phyloP scores from a whole-genome alignment of 2,113 vertebrate species.

The Protobothrops mucrosquamatus region DNA sequence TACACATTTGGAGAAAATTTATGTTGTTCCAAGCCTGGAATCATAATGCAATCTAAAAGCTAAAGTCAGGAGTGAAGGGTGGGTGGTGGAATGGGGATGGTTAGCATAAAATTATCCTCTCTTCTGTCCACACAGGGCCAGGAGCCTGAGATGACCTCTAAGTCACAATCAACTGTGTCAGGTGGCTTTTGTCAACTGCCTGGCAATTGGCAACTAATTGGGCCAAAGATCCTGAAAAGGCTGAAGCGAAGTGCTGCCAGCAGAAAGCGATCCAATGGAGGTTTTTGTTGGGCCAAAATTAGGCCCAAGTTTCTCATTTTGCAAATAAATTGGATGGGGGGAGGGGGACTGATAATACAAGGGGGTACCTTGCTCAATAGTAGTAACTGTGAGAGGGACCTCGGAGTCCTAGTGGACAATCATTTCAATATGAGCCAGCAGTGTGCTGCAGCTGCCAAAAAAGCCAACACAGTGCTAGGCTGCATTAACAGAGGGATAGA shows the following conservation, averaged over 20 bases:
- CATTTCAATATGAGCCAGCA: too few species aligned
- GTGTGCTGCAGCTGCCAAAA: too few species aligned
- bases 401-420: too few species aligned
- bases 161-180: conserved; percentile 44
- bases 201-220: conserved; percentile 2
- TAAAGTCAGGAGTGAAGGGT: conserved; percentile 74
- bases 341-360: background rate
- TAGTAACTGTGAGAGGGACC: too few species aligned
- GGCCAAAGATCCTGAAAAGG: conserved; percentile 15
- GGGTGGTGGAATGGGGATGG: conserved; percentile 61
- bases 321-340: background rate
- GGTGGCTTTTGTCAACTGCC: conserved; percentile 3
- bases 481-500: too few species aligned
- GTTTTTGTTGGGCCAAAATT: background rate
- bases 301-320: background rate
- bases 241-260: background rate
- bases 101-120: conserved; percentile 89
- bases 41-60: conserved; percentile 96
- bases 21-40: conserved; percentile 90
- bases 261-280: background rate
- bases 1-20: conserved; percentile 97
- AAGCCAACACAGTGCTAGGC: too few species aligned
- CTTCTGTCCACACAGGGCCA: conserved; percentile 38
- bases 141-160: conserved; percentile 42
- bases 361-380: too few species aligned